Conservation (phyloP, 2,113 vertebrate genomes). For the Atherinomorus stipes region DNA sequence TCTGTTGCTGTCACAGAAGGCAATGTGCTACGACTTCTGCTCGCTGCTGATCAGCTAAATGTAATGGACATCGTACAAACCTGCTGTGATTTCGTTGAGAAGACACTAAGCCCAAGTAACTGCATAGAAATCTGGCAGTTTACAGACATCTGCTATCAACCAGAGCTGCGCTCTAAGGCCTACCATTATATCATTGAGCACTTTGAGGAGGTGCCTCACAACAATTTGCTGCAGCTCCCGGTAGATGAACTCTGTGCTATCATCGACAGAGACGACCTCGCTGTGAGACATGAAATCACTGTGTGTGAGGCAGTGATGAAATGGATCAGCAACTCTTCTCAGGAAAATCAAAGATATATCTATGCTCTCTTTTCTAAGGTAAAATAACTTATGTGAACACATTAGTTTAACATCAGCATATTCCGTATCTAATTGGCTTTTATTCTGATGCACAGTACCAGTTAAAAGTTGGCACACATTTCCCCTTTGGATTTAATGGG, state of each 20-base stretch:
- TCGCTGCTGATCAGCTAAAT: conserved; percentile 83
- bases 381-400: not conserved
- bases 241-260: conserved; percentile 80
- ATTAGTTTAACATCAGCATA: not conserved
- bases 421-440: not conserved
- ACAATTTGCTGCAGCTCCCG: conserved; percentile 84
- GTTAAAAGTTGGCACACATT: too few species aligned
- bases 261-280: conserved; percentile 70
- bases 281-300: conserved; percentile 29
- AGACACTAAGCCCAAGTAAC: conserved; percentile 82
- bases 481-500: too few species aligned
- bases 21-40: conserved; percentile 80
- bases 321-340: conserved; percentile 42
- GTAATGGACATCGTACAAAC: conserved; percentile 75
- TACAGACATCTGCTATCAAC: conserved; percentile 28
- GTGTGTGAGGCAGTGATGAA: conserved; percentile 35
- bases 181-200: conserved; percentile 83
- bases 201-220: conserved; percentile 80
- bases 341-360: conserved; percentile 17
- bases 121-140: conserved; percentile 81
- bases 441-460: not conserved
- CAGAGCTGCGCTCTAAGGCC: conserved; percentile 76
- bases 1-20: conserved; percentile 69
- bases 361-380: conserved; percentile 57
- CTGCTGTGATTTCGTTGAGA: conserved; percentile 84